Percentiles rank a stretch among this genome's conserved stretches.
These are phyloP conservation scores for Lobophora halterata DNA, from an alignment of 2,888 invertebrate species.

Conservation along the genomic window DNA sequence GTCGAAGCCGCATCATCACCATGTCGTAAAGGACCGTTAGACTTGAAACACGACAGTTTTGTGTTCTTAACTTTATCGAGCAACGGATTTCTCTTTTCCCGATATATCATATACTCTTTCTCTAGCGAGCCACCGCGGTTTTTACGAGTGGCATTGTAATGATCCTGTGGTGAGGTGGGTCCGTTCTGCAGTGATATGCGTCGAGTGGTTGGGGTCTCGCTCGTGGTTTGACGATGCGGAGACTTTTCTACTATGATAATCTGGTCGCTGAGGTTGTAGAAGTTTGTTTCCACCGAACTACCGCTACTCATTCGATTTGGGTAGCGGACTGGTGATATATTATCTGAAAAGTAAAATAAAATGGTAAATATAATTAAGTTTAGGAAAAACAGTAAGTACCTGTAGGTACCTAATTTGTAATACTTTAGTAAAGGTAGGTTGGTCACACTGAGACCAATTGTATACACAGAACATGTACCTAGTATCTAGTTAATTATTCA, in stretches of 20 bases:
- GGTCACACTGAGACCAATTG: no score
- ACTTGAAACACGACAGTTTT: slow-evolving; percentile 84
- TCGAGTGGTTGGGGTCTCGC: slow-evolving; percentile 62
- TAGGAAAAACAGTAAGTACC: neutral
- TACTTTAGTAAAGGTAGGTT: no score
- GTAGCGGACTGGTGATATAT: slow-evolving; percentile 84
- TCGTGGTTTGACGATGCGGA: slow-evolving; percentile 66
- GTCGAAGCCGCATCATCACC: slow-evolving; percentile 74
- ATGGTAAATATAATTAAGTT: neutral
- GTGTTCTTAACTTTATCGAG: slow-evolving; percentile 87
- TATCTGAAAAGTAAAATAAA: slow-evolving; percentile 69
- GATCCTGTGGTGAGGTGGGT: slow-evolving; percentile 68
- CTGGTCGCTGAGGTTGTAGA: slow-evolving; percentile 84
- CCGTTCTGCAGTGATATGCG: slow-evolving; percentile 72
- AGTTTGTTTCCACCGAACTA: slow-evolving; percentile 84
- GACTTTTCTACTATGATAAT: slow-evolving; percentile 81
- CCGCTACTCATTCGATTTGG: slow-evolving; percentile 82
- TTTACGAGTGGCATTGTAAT: slow-evolving; percentile 72
- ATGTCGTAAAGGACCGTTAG: slow-evolving; percentile 75
- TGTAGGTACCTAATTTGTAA: no score
- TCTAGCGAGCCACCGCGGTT: slow-evolving; percentile 75
- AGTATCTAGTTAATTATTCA: no score
- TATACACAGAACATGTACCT: no score
- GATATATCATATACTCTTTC: slow-evolving; percentile 80
- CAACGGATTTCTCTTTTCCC: slow-evolving; percentile 85